Evolutionary conservation across 2,113 vertebrate genomes (phyloP).

Genomic region (Regulus satrapa): DNA sequence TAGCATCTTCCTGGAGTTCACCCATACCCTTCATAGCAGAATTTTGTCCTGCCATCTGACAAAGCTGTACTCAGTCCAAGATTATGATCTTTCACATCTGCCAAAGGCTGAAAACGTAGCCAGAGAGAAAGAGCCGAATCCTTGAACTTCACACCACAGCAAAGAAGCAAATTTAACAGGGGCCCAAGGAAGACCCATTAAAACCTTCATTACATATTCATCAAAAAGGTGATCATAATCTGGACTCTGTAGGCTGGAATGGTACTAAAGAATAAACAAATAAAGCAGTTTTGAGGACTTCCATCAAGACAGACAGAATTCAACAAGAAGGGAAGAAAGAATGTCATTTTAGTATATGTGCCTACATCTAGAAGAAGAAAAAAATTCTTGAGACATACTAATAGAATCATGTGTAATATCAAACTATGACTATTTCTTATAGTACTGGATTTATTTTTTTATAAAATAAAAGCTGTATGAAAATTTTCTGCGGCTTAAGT

Average conservation of each 20-base stretch:
- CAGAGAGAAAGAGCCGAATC: neutral
- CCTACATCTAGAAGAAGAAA: neutral
- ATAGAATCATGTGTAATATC: neutral
- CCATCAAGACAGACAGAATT: neutral
- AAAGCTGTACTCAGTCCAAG: slow-evolving; percentile 19
- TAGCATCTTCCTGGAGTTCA: slow-evolving; percentile 26
- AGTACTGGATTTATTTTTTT: neutral
- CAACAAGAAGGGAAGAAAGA: neutral
- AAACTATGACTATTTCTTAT: neutral
- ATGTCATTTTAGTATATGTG: neutral
- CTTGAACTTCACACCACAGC: neutral
- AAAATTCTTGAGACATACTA: neutral
- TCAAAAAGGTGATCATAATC: neutral
- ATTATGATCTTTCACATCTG: neutral
- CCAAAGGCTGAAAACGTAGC: neutral
- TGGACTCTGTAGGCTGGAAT: neutral
- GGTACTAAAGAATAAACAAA: neutral
- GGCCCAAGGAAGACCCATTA: neutral
- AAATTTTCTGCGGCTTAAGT: neutral
- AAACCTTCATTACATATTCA: neutral
- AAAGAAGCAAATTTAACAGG: neutral
- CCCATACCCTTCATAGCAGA: neutral
- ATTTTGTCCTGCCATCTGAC: slow-evolving; percentile 31
- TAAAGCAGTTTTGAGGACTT: neutral
- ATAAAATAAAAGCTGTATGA: neutral